Percentiles rank a stretch among this genome's conserved stretches.
Evolutionary conservation across 2,113 vertebrate genomes (phyloP).

Genomic region (Piaya cayana): DNA sequence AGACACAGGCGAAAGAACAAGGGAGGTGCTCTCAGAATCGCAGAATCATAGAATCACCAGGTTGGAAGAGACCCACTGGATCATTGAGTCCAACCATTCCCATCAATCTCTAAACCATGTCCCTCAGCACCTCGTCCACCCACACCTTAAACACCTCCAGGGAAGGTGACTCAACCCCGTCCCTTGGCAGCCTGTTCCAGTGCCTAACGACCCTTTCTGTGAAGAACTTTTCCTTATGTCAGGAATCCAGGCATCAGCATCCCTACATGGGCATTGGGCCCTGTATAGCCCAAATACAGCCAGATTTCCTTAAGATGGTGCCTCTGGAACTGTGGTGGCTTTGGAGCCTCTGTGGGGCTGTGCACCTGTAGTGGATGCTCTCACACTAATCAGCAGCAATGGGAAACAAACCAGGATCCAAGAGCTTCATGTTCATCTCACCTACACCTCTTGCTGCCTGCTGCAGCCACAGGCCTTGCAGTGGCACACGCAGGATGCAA

Average conservation of each 20-base stretch:
- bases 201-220: no score
- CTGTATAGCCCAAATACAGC: neutral
- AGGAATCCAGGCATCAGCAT: neutral
- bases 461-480: neutral
- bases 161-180: no score
- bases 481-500: rapidly evolving
- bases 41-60: no score
- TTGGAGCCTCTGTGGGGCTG: neutral
- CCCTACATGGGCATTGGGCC: neutral
- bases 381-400: neutral
- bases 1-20: neutral
- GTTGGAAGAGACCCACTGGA: no score
- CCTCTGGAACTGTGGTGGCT: neutral
- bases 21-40: neutral
- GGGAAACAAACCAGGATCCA: neutral
- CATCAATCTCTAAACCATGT: no score
- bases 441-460: rapidly evolving
- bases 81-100: no score
- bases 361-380: rapidly evolving
- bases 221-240: no score
- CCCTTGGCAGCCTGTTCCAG: no score
- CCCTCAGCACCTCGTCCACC: no score
- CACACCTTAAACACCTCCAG: no score
- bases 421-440: rapidly evolving
- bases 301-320: neutral